Base-by-base conservation (phyloP, 2,797 vertebrate genomes). In the Coracias cyanogaster region DNA sequence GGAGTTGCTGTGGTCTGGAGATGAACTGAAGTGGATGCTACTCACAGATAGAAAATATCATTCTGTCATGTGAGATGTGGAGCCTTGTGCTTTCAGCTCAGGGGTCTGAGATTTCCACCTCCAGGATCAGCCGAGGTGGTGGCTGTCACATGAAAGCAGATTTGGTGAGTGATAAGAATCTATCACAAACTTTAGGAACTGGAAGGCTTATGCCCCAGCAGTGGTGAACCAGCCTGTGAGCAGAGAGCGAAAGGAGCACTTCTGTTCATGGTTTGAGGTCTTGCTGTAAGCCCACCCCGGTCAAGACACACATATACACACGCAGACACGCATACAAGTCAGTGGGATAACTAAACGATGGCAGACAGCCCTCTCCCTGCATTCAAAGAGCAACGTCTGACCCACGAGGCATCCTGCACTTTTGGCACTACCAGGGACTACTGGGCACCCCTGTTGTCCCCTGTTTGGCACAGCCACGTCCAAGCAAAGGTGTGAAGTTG, bases 261-360 rank as follows among this genome's bases (percentile, higher is more conserved):
- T 49, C 14, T 61, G 41, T 37, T 26, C 9, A 6, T 5, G 29
- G 43, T 16, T 9, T 2, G 3, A 51, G 45, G 15, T 20, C 18
- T 5, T 5, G 5, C 31, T 66, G 10, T 64, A 57, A 72, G 31
- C 31, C 17, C 19, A 52, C 7, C 22, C 31, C 46, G 22, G 5
- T 35, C 48, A 52, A 54, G 64, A 7, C 5, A 37, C 26, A 43
- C 22, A 29, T 5, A 29, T 5, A 29, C 14, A 11, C 9, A 2
- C 6, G 5, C 12, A 81, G 28, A 10, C 31, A 33, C 0, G 0
- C 15, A 6, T 10, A 16, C 8, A 57, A 26, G 51, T 4, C 0
- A 0, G 9, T 33, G 54, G n/a, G 65, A 45, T 20, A n/a, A 61
- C 65, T 49, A 28, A 64, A 41, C 0, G 1, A 14, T 17, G 54